Evolutionary conservation across 1,140 invertebrate genomes (phyloP).

Genomic region (Zophobas morio): DNA sequence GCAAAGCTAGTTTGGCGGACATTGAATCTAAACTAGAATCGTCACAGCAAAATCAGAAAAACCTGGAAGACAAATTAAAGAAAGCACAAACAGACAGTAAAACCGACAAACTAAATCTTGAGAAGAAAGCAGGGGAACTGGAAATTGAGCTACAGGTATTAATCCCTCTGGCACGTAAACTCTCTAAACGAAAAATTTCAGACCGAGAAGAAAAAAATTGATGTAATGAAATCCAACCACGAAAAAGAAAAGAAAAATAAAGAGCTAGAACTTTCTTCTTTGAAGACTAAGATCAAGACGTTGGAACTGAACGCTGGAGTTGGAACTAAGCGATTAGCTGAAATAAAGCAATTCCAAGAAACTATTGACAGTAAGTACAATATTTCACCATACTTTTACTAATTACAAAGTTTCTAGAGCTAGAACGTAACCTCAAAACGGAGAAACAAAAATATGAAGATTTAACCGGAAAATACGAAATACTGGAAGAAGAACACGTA

Average conservation of each 20-base stretch:
- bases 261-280: constrained; percentile 76
- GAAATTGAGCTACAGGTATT: constrained; percentile 76
- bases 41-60: constrained; percentile 74
- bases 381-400: constrained; percentile 51
- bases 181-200: constrained; percentile 58
- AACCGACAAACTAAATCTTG: constrained; percentile 72
- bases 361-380: constrained; percentile 74
- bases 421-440: constrained; percentile 76
- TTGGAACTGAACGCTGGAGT: constrained; percentile 75
- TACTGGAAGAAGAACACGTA: constrained; percentile 87
- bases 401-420: constrained; percentile 69
- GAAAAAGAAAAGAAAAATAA: constrained; percentile 76
- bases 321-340: constrained; percentile 75
- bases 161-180: constrained; percentile 16
- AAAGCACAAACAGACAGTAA: constrained; percentile 71
- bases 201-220: constrained; percentile 76
- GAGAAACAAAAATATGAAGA: constrained; percentile 85
- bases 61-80: constrained; percentile 70
- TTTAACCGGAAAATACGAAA: constrained; percentile 84
- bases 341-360: constrained; percentile 78
- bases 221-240: constrained; percentile 74
- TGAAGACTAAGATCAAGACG: constrained; percentile 77
- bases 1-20: constrained; percentile 70
- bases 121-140: constrained; percentile 74
- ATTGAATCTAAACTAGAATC: constrained; percentile 76